A percentile compares a stretch with the other conserved stretches of the same genome.
Conservation (phyloP, 1,140 invertebrate genomes). For the Musca domestica region DNA sequence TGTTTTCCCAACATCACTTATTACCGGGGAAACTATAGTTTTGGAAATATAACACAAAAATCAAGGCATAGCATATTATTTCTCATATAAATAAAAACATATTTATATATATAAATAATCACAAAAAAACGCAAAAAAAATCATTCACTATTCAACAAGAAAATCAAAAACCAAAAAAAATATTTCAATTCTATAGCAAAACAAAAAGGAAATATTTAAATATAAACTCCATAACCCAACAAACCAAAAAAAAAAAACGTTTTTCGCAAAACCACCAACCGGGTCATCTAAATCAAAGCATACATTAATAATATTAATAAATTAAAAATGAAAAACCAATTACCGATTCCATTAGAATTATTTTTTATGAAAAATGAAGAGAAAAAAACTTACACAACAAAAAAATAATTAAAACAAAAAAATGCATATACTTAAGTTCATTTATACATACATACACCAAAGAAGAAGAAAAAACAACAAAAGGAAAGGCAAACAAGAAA, state of each 20-base stretch:
- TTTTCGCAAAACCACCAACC: neutral
- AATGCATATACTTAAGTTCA: neutral
- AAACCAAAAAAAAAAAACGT: neutral
- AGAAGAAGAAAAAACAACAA: neutral
- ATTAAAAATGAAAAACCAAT: neutral
- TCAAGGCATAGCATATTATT: neutral
- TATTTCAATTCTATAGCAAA: no score
- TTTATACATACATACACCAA: slow-evolving; percentile 21
- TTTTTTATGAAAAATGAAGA: neutral
- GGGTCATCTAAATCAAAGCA: neutral
- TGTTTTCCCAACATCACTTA: neutral
- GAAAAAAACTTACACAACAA: neutral
- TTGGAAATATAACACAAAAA: neutral
- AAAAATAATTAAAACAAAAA: neutral
- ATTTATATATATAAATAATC: neutral
- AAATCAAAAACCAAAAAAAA: no score
- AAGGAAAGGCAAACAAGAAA: neutral
- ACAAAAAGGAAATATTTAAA: no score
- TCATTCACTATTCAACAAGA: neutral
- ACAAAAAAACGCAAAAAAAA: neutral
- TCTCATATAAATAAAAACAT: neutral
- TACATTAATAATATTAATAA: neutral
- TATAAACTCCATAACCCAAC: neutral
- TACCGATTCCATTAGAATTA: neutral
- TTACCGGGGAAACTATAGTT: neutral